Evolutionary conservation across 2,113 vertebrate species (phyloP).

Genomic region (Catagonus wagneri): DNA sequence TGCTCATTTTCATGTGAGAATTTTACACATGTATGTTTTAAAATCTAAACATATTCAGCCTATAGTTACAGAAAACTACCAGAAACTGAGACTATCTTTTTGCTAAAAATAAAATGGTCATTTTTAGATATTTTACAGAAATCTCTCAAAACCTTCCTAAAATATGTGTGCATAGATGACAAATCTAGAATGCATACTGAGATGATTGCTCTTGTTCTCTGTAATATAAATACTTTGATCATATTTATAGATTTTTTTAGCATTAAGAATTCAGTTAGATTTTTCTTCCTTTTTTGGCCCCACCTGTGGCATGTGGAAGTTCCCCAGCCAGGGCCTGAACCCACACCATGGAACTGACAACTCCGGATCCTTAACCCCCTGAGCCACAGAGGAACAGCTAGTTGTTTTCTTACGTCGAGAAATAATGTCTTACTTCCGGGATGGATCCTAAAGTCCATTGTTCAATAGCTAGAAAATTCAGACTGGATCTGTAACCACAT

Average conservation of each 20-base stretch:
- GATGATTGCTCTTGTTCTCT: neutral
- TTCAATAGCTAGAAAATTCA: neutral
- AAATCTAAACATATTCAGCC: slow-evolving; percentile 4
- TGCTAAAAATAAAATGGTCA: slow-evolving; percentile 49
- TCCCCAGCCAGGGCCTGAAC: no score
- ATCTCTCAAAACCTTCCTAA: slow-evolving; percentile 61
- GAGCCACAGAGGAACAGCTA: no score
- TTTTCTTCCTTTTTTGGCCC: no score
- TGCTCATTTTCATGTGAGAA: neutral
- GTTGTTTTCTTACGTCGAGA: slow-evolving; percentile 29
- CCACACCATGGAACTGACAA: no score
- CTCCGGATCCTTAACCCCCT: no score
- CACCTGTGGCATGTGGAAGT: no score
- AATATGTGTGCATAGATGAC: neutral
- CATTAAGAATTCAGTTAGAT: neutral
- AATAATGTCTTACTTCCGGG: neutral
- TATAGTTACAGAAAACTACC: neutral
- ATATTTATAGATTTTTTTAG: neutral
- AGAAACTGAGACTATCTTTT: neutral
- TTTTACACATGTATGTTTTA: neutral
- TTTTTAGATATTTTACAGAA: slow-evolving; percentile 58
- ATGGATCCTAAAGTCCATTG: neutral
- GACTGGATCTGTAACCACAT: neutral
- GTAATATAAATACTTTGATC: neutral
- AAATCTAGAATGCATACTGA: neutral